Conservation (phyloP, 2,888 invertebrate genomes). For the Torymus texanus region DNA sequence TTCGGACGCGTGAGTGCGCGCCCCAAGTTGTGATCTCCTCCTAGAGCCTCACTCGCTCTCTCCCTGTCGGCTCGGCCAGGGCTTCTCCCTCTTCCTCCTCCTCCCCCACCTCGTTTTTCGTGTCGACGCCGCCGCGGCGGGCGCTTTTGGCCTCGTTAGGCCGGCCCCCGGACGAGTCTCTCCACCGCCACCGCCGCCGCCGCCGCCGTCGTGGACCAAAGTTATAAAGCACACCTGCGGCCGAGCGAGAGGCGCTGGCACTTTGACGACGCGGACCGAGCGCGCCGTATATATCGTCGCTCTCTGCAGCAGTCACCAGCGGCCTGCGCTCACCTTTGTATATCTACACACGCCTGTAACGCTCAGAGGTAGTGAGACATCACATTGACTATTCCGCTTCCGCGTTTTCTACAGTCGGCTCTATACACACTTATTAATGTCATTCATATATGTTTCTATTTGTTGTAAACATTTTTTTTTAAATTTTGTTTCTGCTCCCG, state of each 20-base stretch:
- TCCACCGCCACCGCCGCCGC: background rate
- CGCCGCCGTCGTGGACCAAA: conserved; percentile 64
- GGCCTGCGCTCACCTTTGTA: background rate
- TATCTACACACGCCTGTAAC: too few relatives aligned
- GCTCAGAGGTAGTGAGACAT: too few relatives aligned
- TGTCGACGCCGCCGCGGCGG: too few relatives aligned
- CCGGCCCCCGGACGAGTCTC: conserved; percentile 35
- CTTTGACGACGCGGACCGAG: conserved; percentile 58
- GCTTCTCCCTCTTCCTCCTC: conserved; percentile 40
- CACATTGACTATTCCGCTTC: too few relatives aligned
- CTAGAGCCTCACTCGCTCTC: background rate
- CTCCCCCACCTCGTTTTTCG: conserved; percentile 42
- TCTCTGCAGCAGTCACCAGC: background rate
- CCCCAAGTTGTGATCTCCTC: background rate
- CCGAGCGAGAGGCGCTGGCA: conserved; percentile 69
- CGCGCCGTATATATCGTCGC: background rate
- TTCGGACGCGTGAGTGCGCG: conserved; percentile 25
- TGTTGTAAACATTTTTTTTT: too few relatives aligned
- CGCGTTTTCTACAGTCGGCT: too few relatives aligned
- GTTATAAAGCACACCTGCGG: conserved; percentile 72
- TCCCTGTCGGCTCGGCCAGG: conserved; percentile 8
- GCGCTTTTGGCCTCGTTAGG: conserved; percentile 70
- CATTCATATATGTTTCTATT: too few relatives aligned
- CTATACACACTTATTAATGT: too few relatives aligned
- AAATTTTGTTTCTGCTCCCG: too few relatives aligned